Percentiles rank a stretch among this genome's conserved stretches.
phyloP scores from a whole-genome alignment of 1,140 invertebrate genomes.

The Centruroides vittatus region DNA sequence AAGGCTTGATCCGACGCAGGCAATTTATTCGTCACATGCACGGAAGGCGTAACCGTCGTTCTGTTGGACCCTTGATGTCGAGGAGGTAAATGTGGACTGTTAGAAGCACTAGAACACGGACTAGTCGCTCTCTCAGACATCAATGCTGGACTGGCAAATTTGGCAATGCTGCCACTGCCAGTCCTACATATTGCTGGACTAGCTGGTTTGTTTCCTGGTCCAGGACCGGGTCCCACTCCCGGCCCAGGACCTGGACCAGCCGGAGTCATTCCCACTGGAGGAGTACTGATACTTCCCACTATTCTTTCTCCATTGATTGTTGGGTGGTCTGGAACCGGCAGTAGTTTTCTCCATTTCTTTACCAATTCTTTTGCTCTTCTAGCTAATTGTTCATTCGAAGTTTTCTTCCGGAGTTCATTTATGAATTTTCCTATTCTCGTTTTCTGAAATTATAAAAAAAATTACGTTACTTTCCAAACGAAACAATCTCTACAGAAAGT shows the following conservation, averaged over 20 bases:
- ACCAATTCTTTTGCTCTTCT: slow-evolving; percentile 78
- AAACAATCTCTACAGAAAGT: no score
- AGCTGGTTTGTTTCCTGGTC: slow-evolving; percentile 13
- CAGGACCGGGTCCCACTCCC: slow-evolving; percentile 14
- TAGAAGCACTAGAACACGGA: slow-evolving; percentile 20
- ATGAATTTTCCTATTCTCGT: slow-evolving; percentile 86
- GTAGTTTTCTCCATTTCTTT: slow-evolving; percentile 73
- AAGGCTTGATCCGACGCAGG: slow-evolving; percentile 6
- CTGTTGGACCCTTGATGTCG: slow-evolving; percentile 10
- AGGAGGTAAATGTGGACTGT: slow-evolving; percentile 12
- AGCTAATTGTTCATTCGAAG: slow-evolving; percentile 56
- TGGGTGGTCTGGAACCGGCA: slow-evolving; percentile 29
- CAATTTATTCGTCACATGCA: neutral
- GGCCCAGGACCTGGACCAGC: slow-evolving; percentile 11
- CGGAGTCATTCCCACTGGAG: slow-evolving; percentile 4
- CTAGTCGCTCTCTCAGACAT: slow-evolving; percentile 14
- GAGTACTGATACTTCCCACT: neutral
- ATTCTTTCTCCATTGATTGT: slow-evolving; percentile 11
- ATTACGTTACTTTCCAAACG: neutral
- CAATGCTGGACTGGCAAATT: slow-evolving; percentile 10
- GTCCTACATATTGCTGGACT: slow-evolving; percentile 10
- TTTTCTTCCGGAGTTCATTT: slow-evolving; percentile 76
- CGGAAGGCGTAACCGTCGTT: slow-evolving; percentile 9
- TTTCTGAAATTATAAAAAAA: slow-evolving; percentile 35
- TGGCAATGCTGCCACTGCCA: no score